Evolutionary conservation across 2,888 invertebrate species (phyloP).

Genomic region (Andrena chrysosceles): DNA sequence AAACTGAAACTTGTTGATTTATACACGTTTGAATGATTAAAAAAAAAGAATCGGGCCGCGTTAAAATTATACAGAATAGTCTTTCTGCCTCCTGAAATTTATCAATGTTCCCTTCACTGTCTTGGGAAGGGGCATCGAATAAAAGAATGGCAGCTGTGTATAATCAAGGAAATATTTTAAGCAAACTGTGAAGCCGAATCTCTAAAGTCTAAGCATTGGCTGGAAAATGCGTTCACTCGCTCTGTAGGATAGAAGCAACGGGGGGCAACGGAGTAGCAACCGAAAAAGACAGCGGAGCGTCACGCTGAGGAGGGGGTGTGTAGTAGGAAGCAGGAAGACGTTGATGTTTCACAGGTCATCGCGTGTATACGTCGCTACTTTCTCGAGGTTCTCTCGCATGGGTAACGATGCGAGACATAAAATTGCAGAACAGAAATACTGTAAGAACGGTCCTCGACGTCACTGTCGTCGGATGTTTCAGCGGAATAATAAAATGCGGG

Average conservation of each 20-base stretch:
- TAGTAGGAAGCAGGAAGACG: conserved; percentile 56
- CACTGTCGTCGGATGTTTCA: conserved; percentile 59
- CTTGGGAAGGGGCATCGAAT: too few species aligned
- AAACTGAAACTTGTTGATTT: too few species aligned
- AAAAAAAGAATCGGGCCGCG: too few species aligned
- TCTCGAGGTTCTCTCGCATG: conserved; percentile 56
- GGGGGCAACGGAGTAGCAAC: not conserved
- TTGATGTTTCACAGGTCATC: conserved; percentile 59
- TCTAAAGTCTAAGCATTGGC: too few species aligned
- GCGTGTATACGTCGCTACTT: conserved; percentile 40
- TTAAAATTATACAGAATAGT: too few species aligned
- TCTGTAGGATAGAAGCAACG: not conserved
- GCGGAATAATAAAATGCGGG: conserved; percentile 67
- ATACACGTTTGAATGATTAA: too few species aligned
- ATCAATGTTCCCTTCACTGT: too few species aligned
- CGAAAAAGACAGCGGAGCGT: conserved; percentile 7
- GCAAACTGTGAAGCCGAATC: too few species aligned
- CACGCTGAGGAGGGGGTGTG: not conserved
- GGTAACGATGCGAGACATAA: conserved; percentile 68
- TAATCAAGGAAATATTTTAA: too few species aligned
- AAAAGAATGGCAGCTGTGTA: too few species aligned
- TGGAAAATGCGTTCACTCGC: conserved; percentile 20
- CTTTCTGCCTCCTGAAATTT: too few species aligned
- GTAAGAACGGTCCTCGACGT: conserved; percentile 37
- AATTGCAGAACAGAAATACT: conserved; percentile 66